phyloP scores from a whole-genome alignment of 2,797 vertebrate species.

The Hypotaenidia okinawae region DNA sequence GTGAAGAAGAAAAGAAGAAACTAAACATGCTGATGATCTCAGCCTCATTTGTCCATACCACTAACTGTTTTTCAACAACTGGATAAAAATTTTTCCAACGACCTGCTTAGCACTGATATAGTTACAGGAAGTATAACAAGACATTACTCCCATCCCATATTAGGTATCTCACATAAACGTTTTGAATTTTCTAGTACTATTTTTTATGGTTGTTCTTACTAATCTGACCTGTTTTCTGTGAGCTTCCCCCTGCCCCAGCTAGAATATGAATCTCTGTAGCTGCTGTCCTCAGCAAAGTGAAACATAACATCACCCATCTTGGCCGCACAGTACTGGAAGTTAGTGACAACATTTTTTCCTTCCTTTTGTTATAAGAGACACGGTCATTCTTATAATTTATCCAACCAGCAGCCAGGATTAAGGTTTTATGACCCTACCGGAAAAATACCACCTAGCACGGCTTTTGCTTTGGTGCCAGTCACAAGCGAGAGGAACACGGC shows the following conservation, averaged over 20 bases:
- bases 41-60: background rate
- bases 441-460: background rate
- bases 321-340: background rate
- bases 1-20: background rate
- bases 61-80: background rate
- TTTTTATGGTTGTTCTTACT: background rate
- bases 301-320: background rate
- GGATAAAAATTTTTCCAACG: background rate
- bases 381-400: background rate
- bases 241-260: background rate
- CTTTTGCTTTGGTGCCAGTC: background rate
- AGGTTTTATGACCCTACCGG: background rate
- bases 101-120: background rate
- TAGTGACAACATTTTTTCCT: background rate
- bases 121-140: background rate
- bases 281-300: background rate
- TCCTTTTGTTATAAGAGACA: background rate
- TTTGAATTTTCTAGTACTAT: constrained; percentile 2
- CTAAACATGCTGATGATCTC: background rate
- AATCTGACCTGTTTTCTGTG: background rate
- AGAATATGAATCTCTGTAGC: background rate
- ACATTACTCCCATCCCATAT: background rate
- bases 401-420: background rate
- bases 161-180: background rate
- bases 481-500: background rate